A percentile compares a stretch with the other conserved stretches of the same genome.
These are phyloP conservation scores for Microcebus griseorufus DNA, from an alignment of 2,113 vertebrate species.

Conservation along the genomic window DNA sequence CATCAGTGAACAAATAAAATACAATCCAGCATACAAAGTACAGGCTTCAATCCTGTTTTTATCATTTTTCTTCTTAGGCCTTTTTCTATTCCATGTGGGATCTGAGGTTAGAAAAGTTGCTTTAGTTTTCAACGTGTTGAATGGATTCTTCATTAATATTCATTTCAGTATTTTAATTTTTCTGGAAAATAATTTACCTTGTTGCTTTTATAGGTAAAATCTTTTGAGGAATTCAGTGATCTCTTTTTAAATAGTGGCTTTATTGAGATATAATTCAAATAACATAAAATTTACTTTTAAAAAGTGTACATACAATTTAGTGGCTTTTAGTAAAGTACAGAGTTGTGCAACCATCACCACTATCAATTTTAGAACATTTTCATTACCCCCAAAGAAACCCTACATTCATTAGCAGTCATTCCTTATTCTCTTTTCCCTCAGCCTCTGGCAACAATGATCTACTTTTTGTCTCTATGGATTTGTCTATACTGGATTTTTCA, in stretches of 20 bases:
- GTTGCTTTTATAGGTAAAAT: slow-evolving; percentile 9
- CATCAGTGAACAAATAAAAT: background rate
- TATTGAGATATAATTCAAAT: background rate
- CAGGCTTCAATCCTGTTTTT: background rate
- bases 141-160: background rate
- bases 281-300: background rate
- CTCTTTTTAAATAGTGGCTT: background rate
- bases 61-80: background rate
- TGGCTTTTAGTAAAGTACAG: background rate
- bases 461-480: slow-evolving; percentile 18
- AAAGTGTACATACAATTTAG: background rate
- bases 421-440: background rate
- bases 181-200: background rate
- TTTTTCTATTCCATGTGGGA: background rate
- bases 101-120: background rate
- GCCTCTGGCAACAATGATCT: background rate
- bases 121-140: background rate
- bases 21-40: background rate
- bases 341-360: background rate
- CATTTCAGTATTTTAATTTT: background rate
- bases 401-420: background rate
- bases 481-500: background rate
- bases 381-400: background rate
- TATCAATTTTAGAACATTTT: background rate
- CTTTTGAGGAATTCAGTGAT: slow-evolving; percentile 8